phyloP scores from a whole-genome alignment of 1,140 invertebrate species.

The Calephelis virginiensis region DNA sequence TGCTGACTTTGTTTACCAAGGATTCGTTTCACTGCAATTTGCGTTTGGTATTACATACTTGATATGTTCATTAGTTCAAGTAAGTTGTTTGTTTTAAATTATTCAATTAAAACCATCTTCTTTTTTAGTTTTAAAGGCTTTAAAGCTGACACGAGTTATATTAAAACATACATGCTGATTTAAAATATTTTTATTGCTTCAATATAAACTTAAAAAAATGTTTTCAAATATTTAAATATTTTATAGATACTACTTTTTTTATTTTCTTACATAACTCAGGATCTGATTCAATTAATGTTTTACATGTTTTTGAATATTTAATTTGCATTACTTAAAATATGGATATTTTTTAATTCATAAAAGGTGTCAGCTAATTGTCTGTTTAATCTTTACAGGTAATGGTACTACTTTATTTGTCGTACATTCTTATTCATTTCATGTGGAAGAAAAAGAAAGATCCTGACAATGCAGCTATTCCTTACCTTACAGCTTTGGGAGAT shows the following conservation, averaged over 20 bases:
- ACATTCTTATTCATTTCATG: slow-evolving; percentile 93
- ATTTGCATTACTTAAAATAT: no score
- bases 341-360: neutral
- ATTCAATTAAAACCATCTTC: no score
- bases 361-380: neutral
- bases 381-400: slow-evolving; percentile 81
- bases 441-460: slow-evolving; percentile 95
- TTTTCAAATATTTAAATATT: no score
- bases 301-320: no score
- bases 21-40: slow-evolving; percentile 66
- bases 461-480: slow-evolving; percentile 98
- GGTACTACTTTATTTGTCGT: slow-evolving; percentile 89
- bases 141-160: no score
- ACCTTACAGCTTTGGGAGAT: slow-evolving; percentile 96
- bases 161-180: no score
- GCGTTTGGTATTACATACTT: slow-evolving; percentile 71
- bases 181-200: no score
- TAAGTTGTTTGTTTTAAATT: slow-evolving; percentile 33
- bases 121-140: no score
- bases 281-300: no score
- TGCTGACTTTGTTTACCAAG: slow-evolving; percentile 84
- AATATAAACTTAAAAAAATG: no score
- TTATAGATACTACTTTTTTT: no score
- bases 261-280: no score
- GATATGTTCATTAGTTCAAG: slow-evolving; percentile 66